Percentiles rank a stretch among this genome's conserved stretches.
These are phyloP conservation scores for Meleagris gallopavo DNA, from an alignment of 2,113 vertebrate species.

Conservation along the genomic window DNA sequence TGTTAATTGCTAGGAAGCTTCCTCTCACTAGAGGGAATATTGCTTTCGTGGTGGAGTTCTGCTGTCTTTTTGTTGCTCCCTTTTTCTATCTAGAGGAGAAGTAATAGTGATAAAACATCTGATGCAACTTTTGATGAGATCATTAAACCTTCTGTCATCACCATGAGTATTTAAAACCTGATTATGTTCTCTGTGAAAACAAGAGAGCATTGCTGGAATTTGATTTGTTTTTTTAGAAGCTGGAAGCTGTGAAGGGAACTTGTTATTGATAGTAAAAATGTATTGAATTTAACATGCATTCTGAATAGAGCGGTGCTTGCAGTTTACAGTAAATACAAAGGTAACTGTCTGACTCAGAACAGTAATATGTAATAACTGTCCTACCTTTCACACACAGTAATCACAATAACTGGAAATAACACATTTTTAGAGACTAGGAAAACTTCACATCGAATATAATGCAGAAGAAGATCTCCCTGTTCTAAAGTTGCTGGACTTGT, in stretches of 20 bases:
- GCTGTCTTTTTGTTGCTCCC: neutral
- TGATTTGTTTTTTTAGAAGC: neutral
- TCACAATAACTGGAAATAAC: neutral
- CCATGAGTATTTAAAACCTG: neutral
- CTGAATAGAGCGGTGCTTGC: neutral
- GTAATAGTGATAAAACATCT: neutral
- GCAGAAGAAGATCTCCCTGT: neutral
- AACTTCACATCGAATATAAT: constrained; percentile 18
- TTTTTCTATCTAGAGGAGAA: neutral
- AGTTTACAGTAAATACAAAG: neutral
- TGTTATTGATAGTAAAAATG: neutral
- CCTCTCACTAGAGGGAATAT: neutral
- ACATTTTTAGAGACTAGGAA: neutral
- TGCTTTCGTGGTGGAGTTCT: neutral
- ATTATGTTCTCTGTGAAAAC: neutral
- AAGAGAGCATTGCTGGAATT: neutral
- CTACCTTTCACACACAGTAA: neutral
- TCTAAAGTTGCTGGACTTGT: constrained; percentile 12
- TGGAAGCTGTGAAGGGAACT: neutral
- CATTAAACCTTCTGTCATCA: neutral
- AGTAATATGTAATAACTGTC: neutral
- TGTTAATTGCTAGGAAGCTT: neutral
- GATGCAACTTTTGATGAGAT: neutral
- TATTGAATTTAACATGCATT: neutral
- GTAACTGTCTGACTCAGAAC: neutral